Conservation (phyloP, 2,113 vertebrate genomes). For the Corythornis madagascariensis region DNA sequence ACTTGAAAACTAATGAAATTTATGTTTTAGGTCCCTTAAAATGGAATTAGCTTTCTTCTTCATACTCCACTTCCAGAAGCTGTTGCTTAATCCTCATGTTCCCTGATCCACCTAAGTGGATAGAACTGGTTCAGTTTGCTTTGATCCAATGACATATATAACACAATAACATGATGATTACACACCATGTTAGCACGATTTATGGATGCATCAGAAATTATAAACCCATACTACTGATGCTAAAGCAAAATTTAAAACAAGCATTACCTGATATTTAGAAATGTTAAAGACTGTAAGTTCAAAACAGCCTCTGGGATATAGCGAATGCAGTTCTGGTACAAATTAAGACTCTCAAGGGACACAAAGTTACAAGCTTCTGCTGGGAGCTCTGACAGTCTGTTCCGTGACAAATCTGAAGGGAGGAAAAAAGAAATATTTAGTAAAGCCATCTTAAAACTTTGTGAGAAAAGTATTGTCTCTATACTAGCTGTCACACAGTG, state of each 20-base stretch:
- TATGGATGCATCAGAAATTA: background rate
- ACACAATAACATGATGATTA: background rate
- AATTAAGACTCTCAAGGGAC: constrained; percentile 93
- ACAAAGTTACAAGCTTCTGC: constrained; percentile 91
- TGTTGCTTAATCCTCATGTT: background rate
- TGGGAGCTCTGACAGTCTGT: constrained; percentile 91
- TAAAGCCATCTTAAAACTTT: background rate
- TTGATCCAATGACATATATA: background rate
- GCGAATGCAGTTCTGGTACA: constrained; percentile 98
- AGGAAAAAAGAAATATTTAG: background rate
- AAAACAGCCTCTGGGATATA: constrained; percentile 91
- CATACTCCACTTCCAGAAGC: background rate
- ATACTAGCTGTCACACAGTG: background rate
- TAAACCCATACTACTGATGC: background rate
- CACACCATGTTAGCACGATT: background rate
- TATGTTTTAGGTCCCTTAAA: background rate
- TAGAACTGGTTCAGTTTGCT: background rate
- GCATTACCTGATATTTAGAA: constrained; percentile 94
- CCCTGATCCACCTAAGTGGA: background rate
- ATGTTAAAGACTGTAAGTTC: constrained; percentile 92
- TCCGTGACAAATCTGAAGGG: constrained; percentile 88
- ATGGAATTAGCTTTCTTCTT: background rate
- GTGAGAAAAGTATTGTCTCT: background rate
- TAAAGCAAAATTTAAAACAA: background rate
- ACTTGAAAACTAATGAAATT: background rate